phyloP scores from a whole-genome alignment of 2,113 vertebrate species.

The Platichthys stellatus region DNA sequence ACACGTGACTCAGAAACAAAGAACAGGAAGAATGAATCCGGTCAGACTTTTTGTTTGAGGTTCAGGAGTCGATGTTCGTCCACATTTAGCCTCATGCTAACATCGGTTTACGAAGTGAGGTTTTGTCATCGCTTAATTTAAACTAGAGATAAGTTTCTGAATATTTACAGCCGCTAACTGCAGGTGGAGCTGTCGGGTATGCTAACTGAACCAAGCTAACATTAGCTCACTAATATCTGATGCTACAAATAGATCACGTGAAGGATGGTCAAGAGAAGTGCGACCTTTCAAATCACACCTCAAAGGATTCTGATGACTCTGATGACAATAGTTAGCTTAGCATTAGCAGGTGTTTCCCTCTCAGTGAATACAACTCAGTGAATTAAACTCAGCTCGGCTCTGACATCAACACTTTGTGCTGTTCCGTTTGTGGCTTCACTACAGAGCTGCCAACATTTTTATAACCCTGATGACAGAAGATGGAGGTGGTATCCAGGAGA shows the following conservation, averaged over 20 bases:
- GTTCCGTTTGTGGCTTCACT: not conserved
- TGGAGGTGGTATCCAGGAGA: constrained; percentile 5
- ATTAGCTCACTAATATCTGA: not conserved
- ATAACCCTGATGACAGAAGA: not conserved
- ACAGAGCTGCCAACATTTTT: not conserved
- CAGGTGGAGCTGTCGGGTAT: not conserved
- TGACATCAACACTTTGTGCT: not conserved
- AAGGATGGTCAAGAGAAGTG: not conserved
- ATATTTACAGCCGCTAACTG: not conserved
- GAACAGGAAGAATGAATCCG: too few relatives aligned
- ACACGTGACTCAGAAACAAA: too few relatives aligned
- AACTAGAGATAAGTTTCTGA: too few relatives aligned
- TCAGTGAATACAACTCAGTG: not conserved
- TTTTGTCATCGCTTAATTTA: too few relatives aligned
- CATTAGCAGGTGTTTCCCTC: not conserved
- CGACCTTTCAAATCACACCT: not conserved
- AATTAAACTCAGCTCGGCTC: not conserved
- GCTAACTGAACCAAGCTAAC: not conserved
- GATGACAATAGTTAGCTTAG: not conserved
- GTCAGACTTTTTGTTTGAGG: too few relatives aligned
- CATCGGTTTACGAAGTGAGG: too few relatives aligned
- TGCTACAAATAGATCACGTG: not conserved
- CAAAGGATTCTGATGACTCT: not conserved
- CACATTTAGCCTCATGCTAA: too few relatives aligned
- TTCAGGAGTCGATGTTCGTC: too few relatives aligned